These are phyloP conservation scores for Clanis bilineata DNA, from an alignment of 2,888 invertebrate species.

Conservation along the genomic window DNA sequence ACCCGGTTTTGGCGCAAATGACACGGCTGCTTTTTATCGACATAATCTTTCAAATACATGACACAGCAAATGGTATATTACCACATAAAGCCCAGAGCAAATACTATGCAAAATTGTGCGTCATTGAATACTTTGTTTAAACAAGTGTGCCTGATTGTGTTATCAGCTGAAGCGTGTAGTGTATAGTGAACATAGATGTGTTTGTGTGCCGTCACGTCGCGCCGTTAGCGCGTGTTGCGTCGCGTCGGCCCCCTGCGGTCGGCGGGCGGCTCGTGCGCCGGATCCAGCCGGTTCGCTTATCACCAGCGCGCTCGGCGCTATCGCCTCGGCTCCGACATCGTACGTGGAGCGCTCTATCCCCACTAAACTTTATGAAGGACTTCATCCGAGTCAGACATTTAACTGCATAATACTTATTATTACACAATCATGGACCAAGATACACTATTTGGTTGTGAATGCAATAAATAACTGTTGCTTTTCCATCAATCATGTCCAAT, in stretches of 20 bases:
- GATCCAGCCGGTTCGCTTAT: slow-evolving; percentile 72
- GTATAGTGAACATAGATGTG: slow-evolving; percentile 2
- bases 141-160: slow-evolving; percentile 46
- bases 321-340: slow-evolving; percentile 47
- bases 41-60: slow-evolving; percentile 23
- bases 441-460: too few species aligned
- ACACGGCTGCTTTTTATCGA: slow-evolving; percentile 17
- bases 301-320: slow-evolving; percentile 45
- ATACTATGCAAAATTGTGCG: slow-evolving; percentile 47
- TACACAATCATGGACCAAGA: too few species aligned
- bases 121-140: slow-evolving; percentile 54
- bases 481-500: too few species aligned
- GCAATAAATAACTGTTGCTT: too few species aligned
- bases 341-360: slow-evolving; percentile 35
- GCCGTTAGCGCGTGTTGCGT: slow-evolving; percentile 35
- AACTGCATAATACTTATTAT: slow-evolving; percentile 29
- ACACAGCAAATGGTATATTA: slow-evolving; percentile 28
- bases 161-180: slow-evolving; percentile 49
- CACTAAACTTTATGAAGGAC: slow-evolving; percentile 46
- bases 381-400: slow-evolving; percentile 47
- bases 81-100: slow-evolving; percentile 28
- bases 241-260: slow-evolving; percentile 71
- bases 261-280: slow-evolving; percentile 62
- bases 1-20: slow-evolving; percentile 18
- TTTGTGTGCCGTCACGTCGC: slow-evolving; percentile 33